phyloP scores from a whole-genome alignment of 2,113 vertebrate species.

The Colinus virginianus region DNA sequence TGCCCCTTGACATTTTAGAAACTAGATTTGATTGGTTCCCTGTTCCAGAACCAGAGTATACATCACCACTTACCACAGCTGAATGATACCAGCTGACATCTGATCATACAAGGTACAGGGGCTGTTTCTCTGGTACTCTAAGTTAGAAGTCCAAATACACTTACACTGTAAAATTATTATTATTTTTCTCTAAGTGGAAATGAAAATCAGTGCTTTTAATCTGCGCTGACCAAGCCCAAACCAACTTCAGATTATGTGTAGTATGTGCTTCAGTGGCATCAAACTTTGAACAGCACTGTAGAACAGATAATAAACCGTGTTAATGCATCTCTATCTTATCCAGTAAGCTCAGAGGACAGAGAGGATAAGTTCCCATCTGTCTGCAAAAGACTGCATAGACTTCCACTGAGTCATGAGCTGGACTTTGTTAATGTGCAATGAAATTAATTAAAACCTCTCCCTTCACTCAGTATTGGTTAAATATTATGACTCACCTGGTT shows the following conservation, averaged over 20 bases:
- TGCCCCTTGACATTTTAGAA: not conserved
- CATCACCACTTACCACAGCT: not conserved
- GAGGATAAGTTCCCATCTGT: constrained; percentile 40
- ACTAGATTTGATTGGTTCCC: not conserved
- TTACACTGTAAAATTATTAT: not conserved
- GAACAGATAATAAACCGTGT: not conserved
- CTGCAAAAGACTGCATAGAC: constrained; percentile 2
- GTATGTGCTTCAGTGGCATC: not conserved
- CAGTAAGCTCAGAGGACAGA: constrained; percentile 32
- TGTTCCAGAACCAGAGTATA: not conserved
- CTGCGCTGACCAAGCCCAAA: not conserved
- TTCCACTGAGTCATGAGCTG: constrained; percentile 9
- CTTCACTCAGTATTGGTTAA: constrained; percentile 32
- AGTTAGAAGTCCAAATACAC: accelerated
- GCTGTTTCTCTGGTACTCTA: not conserved
- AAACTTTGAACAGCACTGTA: not conserved
- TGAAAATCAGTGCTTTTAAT: not conserved
- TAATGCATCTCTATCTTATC: not conserved
- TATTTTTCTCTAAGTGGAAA: not conserved
- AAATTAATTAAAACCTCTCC: constrained; percentile 55
- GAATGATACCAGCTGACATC: not conserved
- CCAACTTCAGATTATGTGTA: not conserved
- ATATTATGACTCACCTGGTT: constrained; percentile 51
- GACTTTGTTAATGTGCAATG: constrained; percentile 23
- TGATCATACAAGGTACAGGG: accelerated